These are phyloP conservation scores for Otocyon megalotis DNA, from an alignment of 2,113 vertebrate species.

Conservation along the genomic window DNA sequence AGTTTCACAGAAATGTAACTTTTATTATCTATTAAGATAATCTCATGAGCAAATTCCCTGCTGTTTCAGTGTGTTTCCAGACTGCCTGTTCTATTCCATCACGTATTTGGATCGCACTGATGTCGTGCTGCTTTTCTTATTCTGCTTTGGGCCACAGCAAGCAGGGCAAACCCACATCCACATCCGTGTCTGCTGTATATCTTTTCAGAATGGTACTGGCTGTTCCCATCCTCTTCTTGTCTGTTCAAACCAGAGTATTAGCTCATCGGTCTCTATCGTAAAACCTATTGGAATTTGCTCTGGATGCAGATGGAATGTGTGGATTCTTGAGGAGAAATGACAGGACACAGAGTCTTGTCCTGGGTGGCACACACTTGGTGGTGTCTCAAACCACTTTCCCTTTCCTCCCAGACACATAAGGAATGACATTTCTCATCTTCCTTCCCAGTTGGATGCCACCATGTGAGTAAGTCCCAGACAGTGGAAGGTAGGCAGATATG, in stretches of 20 bases:
- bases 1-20: accelerated
- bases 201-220: accelerated
- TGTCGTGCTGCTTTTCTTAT: accelerated
- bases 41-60: accelerated
- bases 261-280: accelerated
- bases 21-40: neutral
- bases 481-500: accelerated
- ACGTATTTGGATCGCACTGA: accelerated
- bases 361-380: accelerated
- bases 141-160: accelerated
- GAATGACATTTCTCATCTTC: neutral
- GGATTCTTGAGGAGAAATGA: too few relatives aligned
- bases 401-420: neutral
- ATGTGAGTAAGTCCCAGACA: too few relatives aligned
- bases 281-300: accelerated
- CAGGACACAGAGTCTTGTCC: accelerated
- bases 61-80: accelerated
- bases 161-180: too few relatives aligned
- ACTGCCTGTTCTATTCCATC: accelerated
- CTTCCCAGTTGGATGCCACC: neutral
- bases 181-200: accelerated
- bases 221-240: accelerated
- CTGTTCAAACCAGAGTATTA: neutral
- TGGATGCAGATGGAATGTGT: accelerated
- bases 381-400: neutral